Percentiles rank a stretch among this genome's conserved stretches.
Conservation (phyloP, 2,113 vertebrate genomes). For the Coptodon rendalli region DNA sequence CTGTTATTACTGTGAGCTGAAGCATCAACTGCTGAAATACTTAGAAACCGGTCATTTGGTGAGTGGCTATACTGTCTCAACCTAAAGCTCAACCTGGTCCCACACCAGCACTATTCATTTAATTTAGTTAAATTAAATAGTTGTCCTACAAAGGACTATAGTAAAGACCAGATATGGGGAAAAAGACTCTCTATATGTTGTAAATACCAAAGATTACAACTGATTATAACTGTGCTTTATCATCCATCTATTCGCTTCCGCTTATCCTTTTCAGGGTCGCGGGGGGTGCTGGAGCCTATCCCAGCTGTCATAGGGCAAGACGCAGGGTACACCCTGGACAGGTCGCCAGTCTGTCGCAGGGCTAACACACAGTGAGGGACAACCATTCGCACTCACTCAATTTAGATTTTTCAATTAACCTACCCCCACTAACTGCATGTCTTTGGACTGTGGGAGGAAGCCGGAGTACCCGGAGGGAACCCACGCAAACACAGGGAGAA, state of each 20-base stretch:
- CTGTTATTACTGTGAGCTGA: neutral
- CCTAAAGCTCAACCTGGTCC: neutral
- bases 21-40: neutral
- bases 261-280: neutral
- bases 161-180: neutral
- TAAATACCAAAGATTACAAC: neutral
- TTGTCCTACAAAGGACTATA: neutral
- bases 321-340: neutral
- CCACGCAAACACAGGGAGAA: neutral
- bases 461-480: accelerated
- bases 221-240: neutral
- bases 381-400: neutral
- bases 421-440: neutral
- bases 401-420: neutral
- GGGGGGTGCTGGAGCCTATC: neutral
- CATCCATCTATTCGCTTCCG: accelerated
- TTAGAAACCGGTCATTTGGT: neutral
- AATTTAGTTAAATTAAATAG: neutral
- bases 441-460: neutral
- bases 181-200: neutral
- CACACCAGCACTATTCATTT: neutral
- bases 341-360: neutral
- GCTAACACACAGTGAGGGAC: accelerated
- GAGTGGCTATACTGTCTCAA: neutral
- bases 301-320: accelerated